Evolutionary conservation across 2,888 invertebrate genomes (phyloP), one percentile per base, ranked within the genome.

Genomic region (Plebejus melissa): DNA sequence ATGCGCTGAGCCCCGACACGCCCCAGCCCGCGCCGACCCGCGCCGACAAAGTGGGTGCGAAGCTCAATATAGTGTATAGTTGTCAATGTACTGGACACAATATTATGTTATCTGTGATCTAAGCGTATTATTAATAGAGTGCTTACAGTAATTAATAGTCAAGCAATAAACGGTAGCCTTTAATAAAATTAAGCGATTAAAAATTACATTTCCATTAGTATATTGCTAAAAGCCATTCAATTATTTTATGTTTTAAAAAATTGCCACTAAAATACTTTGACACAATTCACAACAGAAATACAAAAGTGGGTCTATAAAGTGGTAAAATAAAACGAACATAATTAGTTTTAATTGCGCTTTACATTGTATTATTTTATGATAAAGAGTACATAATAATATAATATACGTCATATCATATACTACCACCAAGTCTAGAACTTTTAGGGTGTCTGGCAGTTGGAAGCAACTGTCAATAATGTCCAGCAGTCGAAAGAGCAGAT

Each of bases 151-250:
- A 65, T 65, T 65, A 65, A 65, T 65, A 36, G 65, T 36, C 65
- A 65, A 65, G 65, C 65, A 65, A 65, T 65, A 65, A 65, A 65
- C 4, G 32, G 11, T 11, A 16, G 65, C 28, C 32, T 65, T 65
- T 65, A 65, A 32, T 32, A 65, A 65, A 65, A 65, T 65, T 28
- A 65, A 65, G 32, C 65, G 16, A 65, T 65, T 32, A 36, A 65
- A 65, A 60, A 65, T 32, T 65, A 65, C 65, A 65, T 32, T 65
- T 36, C 65, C 65, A 65, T 65, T 65, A 65, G 65, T 13, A 65
- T 32, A 28, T 32, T 32, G 65, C 65, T 65, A 65, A 65, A 65
- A 65, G 65, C 32, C 16, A 65, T 13, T 65, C 65, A 65, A 65
- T 65, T 65, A 65, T 32, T 65, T 65, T 32, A 65, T 32, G 28